Evolutionary conservation across 2,888 invertebrate genomes (phyloP), one percentile per base, ranked within the genome.

Genomic region (Cristatella mucedo): DNA sequence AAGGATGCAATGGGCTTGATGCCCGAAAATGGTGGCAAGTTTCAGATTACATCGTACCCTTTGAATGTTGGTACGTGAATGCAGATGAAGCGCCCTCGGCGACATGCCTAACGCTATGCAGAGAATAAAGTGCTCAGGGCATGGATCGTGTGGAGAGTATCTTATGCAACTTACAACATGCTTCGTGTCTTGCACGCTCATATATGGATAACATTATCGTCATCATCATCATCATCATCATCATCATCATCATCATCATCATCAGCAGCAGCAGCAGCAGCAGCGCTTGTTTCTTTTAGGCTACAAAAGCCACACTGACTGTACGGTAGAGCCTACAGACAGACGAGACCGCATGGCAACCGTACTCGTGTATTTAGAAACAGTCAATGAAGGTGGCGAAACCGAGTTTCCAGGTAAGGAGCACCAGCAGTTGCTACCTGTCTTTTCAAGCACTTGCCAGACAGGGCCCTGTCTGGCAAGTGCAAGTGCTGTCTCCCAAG

Each of bases 31-130:
- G 61, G 59, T 20, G 61, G 61, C 6, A 59, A 59, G 46, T 59
- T 59, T 42, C 59, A 61, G 46, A 55, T 61, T 13, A 61, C 59
- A 4, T 57, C 58, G 11, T 58, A 59, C 44, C 57, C 58, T 1
- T 19, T 44, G 24, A 55, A 53, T 34, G 53, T 57, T 41, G 60
- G 59, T 57, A 46, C 21, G 36, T 40, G 5, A 31, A n/a, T 22
- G 4, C 33, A 33, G 19, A 4, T 16, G 7, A 7, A 7, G n/a
- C 26, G 7, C 9, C 7, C 26, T 26, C 26, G 7, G n/a, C n/a
- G 26, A 26, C 9, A 26, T 9, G 7, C 26, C n/a, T 9, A 26
- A 2, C 4, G 5, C 5, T 1, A 3, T 26, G 26, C 9, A 26
- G 26, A 26, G n/a, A 9, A 26, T 26, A n/a, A 26, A n/a, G n/a